Base-by-base conservation (phyloP, 2,113 vertebrate genomes). In the Dissostichus mawsoni region DNA sequence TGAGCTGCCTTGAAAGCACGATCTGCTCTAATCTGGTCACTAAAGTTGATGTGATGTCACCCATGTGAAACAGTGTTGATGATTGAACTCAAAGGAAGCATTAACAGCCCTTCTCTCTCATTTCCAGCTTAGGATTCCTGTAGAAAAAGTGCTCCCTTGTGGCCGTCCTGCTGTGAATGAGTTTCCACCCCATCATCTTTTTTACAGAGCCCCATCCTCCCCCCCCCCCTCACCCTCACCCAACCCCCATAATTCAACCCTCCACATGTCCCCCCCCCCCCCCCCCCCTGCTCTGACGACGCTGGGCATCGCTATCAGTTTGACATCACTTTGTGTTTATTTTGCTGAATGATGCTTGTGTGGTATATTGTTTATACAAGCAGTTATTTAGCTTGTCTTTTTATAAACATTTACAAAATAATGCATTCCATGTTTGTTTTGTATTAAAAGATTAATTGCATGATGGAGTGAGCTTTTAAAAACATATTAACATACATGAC, bases 101-200 rank as follows among this genome's bases (percentile, higher is more conserved):
- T 95, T 97, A 97, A 99, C 94, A 93, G 93, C 92, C 93, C 89
- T 96, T 97, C 94, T 97, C 94, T 97, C 95, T 97, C 90, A 90
- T 98, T 98, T 98, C 95, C 97, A 98, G 96, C 97, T 96, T 95
- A 94, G 96, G 97, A 95, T 97, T 97, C 96, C 96, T 97, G 96
- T 98, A 98, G 96, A 96, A 94, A 86, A 93, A 91, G 88, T 94
- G 94, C 94, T 94, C 92, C 94, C 94, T 95, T 91, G 89, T 90
- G 91, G 84, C 82, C 96, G 92, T 91, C 95, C 93, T 92, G 90
- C 93, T 95, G 95, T 95, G 95, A 95, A 95, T 94, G 80, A 96
- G 87, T 93, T 91, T 89, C 91, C 85, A 87, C 87, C 88, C 90
- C 90, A 88, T 88, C 93, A 87, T 90, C 89, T 91, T 89, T 94